These are phyloP conservation scores for Columba janthina DNA, from an alignment of 2,113 vertebrate species.

Conservation along the genomic window DNA sequence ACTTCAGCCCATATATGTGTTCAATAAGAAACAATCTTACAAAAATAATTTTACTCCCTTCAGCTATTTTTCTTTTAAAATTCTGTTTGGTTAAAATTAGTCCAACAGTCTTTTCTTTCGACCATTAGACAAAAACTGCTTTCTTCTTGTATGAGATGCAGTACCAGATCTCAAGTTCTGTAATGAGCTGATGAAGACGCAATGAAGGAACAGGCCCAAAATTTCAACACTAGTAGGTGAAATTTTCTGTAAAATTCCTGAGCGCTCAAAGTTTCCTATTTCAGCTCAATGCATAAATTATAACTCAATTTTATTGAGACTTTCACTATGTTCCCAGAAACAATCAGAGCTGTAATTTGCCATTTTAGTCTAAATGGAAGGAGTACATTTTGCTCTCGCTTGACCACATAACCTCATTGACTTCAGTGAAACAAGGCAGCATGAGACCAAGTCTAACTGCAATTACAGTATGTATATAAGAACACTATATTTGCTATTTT, in stretches of 20 bases:
- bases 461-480: background rate
- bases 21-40: background rate
- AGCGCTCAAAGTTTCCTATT: background rate
- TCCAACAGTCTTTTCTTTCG: background rate
- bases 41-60: background rate
- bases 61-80: background rate
- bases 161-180: background rate
- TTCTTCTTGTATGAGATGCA: background rate
- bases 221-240: background rate
- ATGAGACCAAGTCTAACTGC: background rate
- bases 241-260: background rate
- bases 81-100: background rate
- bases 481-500: background rate
- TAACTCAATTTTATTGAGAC: background rate
- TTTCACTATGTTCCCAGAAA: background rate
- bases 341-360: conserved; percentile 7
- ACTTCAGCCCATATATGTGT: background rate
- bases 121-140: background rate
- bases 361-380: conserved; percentile 29
- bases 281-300: conserved; percentile 29
- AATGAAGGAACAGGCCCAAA: background rate
- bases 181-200: background rate
- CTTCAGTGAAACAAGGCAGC: background rate
- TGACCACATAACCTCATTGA: background rate
- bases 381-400: background rate